Conservation (phyloP, 2,113 vertebrate genomes). For the Urocitellus parryii region DNA sequence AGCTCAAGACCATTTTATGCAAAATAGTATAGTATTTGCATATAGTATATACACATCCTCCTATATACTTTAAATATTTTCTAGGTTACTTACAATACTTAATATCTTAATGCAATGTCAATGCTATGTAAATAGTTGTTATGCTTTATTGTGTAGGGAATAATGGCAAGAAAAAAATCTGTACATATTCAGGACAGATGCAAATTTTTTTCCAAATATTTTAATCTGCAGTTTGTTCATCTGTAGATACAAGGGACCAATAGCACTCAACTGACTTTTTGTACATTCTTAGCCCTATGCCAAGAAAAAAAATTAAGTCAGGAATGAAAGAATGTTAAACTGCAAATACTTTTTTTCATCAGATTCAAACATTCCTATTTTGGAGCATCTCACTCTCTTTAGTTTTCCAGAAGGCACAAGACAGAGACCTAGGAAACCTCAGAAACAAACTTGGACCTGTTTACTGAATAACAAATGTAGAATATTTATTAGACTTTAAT, state of each 20-base stretch:
- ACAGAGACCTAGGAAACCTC: background rate
- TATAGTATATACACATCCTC: background rate
- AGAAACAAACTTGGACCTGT: constrained; percentile 23
- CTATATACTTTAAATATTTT: background rate
- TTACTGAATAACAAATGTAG: background rate
- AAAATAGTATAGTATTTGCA: background rate
- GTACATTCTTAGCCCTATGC: background rate
- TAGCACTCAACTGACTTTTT: background rate
- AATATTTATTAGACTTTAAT: background rate
- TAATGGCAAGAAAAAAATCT: background rate
- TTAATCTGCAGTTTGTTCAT: background rate
- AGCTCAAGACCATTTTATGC: background rate
- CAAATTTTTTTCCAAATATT: background rate
- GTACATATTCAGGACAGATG: background rate
- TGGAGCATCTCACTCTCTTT: background rate
- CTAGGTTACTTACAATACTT: background rate
- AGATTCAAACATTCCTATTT: constrained; percentile 44
- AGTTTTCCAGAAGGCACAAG: background rate
- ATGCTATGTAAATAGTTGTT: background rate
- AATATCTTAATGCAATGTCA: background rate
- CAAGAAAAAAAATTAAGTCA: constrained; percentile 1
- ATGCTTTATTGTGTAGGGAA: background rate
- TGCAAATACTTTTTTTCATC: constrained; percentile 3
- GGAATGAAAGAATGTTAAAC: background rate
- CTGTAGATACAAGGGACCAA: background rate